Base-by-base conservation (phyloP, 2,888 invertebrate genomes). In the Drosophila paracracens region DNA sequence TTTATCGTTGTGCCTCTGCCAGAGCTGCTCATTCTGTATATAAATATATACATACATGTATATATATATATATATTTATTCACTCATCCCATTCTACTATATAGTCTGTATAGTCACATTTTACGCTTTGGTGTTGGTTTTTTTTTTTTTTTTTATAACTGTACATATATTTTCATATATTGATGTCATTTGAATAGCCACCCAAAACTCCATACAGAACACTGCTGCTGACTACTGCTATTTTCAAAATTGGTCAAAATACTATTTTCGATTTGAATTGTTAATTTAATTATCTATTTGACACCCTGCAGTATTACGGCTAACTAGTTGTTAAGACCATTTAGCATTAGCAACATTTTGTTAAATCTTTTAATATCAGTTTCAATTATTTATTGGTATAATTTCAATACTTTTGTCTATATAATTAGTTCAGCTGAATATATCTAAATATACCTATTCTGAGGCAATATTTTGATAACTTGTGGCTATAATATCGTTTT, bases 1-100 rank as follows among this genome's bases (percentile, higher is more conserved):
- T 79, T 79, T 64, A 76, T 76, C 62, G 77, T 78, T 77, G 76
- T 68, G 76, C 76, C 65, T 77, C 33, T 81, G 81, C 71, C 72
- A 60, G 71, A 69, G 71, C 77, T 78, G 64, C 59, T 64, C 75
- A 76, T 74, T 54, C 54, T 78, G 77, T 78, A 74, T 4, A 70
- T 27, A 38, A 8, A 25, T 38, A 27, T 18, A 38, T 27, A 53
- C 18, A 25, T 36, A 31, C 2, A 31, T 25, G 21, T 4, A 70
- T 46, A 25, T 53, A 69, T 54, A 54, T 27, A 53, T 25, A 25
- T 54, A 35, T 8, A 69, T 59, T 40, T 53, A 69, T 54, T 58
- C 54, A 70, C 36, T 56, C 62, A 60, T 65, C 31, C 10, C 50
- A 56, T 46, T 53, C 38, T 58, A 36, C n/a, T 59, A 31, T 58